These are phyloP conservation scores for Monomorium pharaonis DNA, from an alignment of 1,140 invertebrate species.

Conservation along the genomic window DNA sequence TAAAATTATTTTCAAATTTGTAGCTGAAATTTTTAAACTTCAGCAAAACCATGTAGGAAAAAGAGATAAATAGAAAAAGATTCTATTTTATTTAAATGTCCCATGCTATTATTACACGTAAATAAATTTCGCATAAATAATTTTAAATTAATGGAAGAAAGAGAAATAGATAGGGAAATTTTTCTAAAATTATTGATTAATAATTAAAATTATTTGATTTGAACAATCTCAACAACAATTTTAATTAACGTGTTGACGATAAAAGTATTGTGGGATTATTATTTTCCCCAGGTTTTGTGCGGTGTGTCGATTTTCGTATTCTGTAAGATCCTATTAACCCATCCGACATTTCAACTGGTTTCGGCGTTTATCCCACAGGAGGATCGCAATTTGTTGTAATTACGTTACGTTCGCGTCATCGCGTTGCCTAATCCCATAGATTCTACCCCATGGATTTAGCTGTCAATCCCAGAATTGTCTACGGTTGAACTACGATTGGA, in stretches of 20 bases:
- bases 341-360: slow-evolving; percentile 24
- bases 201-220: background rate
- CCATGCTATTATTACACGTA: background rate
- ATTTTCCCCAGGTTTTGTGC: background rate
- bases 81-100: background rate
- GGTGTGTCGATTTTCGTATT: background rate
- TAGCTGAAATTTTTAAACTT: too few species aligned
- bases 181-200: background rate
- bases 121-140: background rate
- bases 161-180: background rate
- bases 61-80: background rate
- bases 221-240: background rate
- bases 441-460: slow-evolving; percentile 69
- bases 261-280: background rate
- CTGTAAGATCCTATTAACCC: slow-evolving; percentile 4
- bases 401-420: slow-evolving; percentile 73
- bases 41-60: background rate
- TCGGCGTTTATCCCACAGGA: slow-evolving; percentile 61
- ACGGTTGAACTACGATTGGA: slow-evolving; percentile 71
- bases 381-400: slow-evolving; percentile 73
- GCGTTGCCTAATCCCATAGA: slow-evolving; percentile 67
- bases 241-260: background rate
- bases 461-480: slow-evolving; percentile 53
- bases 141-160: background rate
- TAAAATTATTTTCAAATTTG: too few species aligned